Base-by-base conservation (phyloP, 2,797 vertebrate genomes). In the Phrynocephalus guinanensis region DNA sequence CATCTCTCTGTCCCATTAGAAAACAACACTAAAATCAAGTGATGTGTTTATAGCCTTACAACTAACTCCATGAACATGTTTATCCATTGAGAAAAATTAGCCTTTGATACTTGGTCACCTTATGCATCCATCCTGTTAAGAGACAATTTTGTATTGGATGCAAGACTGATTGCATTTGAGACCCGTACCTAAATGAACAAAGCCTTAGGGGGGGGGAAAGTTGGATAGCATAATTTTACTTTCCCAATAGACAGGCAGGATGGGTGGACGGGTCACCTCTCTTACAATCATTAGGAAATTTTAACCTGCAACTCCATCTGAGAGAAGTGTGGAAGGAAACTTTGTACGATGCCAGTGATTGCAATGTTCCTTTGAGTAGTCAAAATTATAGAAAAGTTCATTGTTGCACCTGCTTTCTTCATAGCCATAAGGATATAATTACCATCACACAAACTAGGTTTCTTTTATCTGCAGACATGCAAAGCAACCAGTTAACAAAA, bases 401-500 rank as follows among this genome's bases (percentile, higher is more conserved):
- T 86, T 75, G 92, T 81, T 68, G 87, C 50, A 82, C 72, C 87
- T 84, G 89, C 90, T 44, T 79, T 66, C 82, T 70, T 92, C 79
- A 93, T 93, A 82, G 83, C 63, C 81, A 84, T 88, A 93, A 84
- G 50, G 75, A 91, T 33, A 86, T 9, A 33, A 89, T 67, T 87
- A 87, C 70, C 86, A 93, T 79, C 71, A 84, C 89, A 91, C 86
- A 93, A 91, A 92, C 90, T 82, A 70, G 66, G 48, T 6, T 84
- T 83, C 73, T 88, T 93, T 91, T 90, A 89, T 82, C 56, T 16
- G 70, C 86, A 84, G 82, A 90, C 38, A 92, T 52, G 89, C 10
- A 90, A 85, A 95, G 77, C 71, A 91, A 89, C 79, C 87, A 5
- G 28, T 92, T 90, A 84, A 79, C 89, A 93, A 91, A 89, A n/a